phyloP scores from a whole-genome alignment of 1,140 invertebrate genomes.

The Steinernema khuongi region DNA sequence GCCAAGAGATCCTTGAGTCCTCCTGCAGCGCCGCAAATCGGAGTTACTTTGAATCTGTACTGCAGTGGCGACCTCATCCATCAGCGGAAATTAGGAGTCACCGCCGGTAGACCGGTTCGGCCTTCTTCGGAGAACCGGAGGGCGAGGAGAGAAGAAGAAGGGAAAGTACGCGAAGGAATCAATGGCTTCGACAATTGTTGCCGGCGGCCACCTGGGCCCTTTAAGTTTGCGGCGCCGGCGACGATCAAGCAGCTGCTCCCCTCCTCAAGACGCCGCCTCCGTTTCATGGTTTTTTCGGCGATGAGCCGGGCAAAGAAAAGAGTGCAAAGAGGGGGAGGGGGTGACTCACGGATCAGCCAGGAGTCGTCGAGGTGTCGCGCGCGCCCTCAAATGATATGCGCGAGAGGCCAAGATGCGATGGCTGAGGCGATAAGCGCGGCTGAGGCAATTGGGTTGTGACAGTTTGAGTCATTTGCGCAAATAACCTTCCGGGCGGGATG shows the following conservation, averaged over 20 bases:
- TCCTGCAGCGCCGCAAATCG: background rate
- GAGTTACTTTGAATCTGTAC: background rate
- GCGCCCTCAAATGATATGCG: too few relatives aligned
- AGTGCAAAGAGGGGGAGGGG: too few relatives aligned
- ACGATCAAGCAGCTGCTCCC: background rate
- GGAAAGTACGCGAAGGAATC: background rate
- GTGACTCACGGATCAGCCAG: background rate
- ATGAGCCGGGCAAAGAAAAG: background rate
- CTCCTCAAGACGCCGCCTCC: background rate
- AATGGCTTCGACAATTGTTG: constrained; percentile 6
- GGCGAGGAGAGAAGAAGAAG: background rate
- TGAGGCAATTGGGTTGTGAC: constrained; percentile 6
- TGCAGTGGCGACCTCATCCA: background rate
- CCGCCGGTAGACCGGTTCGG: background rate
- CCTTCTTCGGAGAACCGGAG: background rate
- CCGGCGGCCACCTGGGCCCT: constrained; percentile 7
- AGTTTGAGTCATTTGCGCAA: constrained; percentile 14
- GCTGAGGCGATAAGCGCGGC: background rate
- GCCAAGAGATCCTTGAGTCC: background rate
- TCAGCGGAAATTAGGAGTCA: constrained; percentile 11
- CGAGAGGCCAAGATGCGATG: too few relatives aligned
- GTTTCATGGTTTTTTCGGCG: background rate
- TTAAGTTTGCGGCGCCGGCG: background rate
- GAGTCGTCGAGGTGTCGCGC: background rate
- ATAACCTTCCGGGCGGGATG: background rate